Base-by-base conservation (phyloP, 2,888 invertebrate genomes). In the Chrysolina oricalcia region DNA sequence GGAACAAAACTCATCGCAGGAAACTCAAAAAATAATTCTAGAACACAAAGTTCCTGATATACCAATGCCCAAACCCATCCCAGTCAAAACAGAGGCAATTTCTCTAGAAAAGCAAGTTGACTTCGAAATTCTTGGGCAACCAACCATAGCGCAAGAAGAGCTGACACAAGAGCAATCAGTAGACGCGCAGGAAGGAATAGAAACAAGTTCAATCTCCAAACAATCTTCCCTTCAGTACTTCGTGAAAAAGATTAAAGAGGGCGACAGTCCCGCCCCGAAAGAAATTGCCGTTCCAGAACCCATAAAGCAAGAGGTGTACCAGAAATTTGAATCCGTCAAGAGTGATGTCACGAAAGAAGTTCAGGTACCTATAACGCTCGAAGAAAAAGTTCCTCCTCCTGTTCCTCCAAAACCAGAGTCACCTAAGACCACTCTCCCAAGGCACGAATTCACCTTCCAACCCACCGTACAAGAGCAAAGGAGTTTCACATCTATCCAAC, bases 161-260 rank as follows among this genome's bases (percentile, higher is more conserved):
- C 74, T 76, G 27, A 66, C 77, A 10, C 81, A 84, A 78, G 84
- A 85, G 70, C 83, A 83, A 66, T 82, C 81, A 74, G 70, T 81
- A 6, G 80, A 83, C 71, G 81, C 77, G 27, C 83, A 84, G 71
- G 85, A 87, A 70, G 87, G 87, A 11, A 89, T 92, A 73, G 92
- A 93, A 85, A 91, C 91, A 0, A 89, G 90, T 48, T 92, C 91
- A 9, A 92, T 93, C 76, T 91, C 92, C 8, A 93, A 92, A 81
- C 90, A 92, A 78, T 92, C 92, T 70, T 93, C 93, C 1, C 88
- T 93, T 64, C 92, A 92, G 82, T 94, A 92, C 85, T 93, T 93
- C 82, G 92, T 93, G 75, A 91, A 91, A 17, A 91, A 93, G 86
- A 91, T 93, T 56, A 91, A 91, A 81, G 90, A 90, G 77, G 86